phyloP scores from a whole-genome alignment of 2,888 invertebrate species.

The Hirtodrosophila alboralis region DNA sequence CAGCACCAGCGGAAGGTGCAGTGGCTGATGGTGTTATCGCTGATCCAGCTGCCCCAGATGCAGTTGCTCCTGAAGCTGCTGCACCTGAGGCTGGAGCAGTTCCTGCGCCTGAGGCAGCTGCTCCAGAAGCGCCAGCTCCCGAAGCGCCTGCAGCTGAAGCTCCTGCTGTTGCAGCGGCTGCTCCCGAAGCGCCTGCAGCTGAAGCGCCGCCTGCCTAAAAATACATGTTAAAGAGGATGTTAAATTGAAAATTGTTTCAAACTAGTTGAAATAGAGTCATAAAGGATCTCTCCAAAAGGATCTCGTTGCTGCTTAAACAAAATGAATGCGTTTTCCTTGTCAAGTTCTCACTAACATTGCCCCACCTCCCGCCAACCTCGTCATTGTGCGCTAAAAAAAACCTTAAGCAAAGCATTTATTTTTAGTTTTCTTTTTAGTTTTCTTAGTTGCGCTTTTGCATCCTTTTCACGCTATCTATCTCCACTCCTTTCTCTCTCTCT shows the following conservation, averaged over 20 bases:
- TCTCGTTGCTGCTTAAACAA: slow-evolving; percentile 55
- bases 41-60: slow-evolving; percentile 33
- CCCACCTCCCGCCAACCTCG: background rate
- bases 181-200: slow-evolving; percentile 35
- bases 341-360: slow-evolving; percentile 41
- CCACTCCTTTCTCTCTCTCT: slow-evolving; percentile 47
- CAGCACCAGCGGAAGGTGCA: slow-evolving; percentile 51
- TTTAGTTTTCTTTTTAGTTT: slow-evolving; percentile 44
- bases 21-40: slow-evolving; percentile 55
- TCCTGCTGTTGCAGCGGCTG: slow-evolving; percentile 42
- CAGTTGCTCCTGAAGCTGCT: slow-evolving; percentile 20
- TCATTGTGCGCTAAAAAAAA: slow-evolving; percentile 18
- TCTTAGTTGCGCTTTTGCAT: slow-evolving; percentile 46
- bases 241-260: slow-evolving; percentile 26
- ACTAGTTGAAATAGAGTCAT: slow-evolving; percentile 45
- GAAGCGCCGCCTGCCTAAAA: slow-evolving; percentile 47
- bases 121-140: slow-evolving; percentile 51
- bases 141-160: slow-evolving; percentile 53
- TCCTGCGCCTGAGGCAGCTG: slow-evolving; percentile 39
- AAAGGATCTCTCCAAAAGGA: slow-evolving; percentile 48
- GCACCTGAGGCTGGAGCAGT: background rate
- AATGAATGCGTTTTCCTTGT: slow-evolving; percentile 46
- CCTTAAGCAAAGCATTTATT: slow-evolving; percentile 25
- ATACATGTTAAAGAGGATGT: background rate
- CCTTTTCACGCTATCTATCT: slow-evolving; percentile 61